Base-by-base conservation (phyloP, 2,888 invertebrate species). In the Cephalotes varians region DNA sequence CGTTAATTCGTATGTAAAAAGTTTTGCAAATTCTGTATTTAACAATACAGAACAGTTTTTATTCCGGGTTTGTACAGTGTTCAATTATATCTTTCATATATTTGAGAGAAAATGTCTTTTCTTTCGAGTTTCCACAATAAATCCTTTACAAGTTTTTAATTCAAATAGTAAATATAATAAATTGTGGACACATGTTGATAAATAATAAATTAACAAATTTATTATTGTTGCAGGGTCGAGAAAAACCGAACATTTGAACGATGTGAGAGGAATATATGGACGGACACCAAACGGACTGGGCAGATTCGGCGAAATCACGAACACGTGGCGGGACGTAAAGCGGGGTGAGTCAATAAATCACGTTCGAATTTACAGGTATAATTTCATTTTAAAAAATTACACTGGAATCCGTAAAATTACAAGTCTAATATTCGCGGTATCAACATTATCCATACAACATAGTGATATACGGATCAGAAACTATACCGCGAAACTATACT, bases 241-340 rank as follows among this genome's bases (percentile, higher is more conserved):
- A 86, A 84, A 86, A 84, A 79, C 73, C 77, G 81, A 74, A 73
- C 82, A 81, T 71, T 82, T 81, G 65, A 87, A 91, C 85, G 83
- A 93, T 92, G 91, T 92, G 91, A 93, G 84, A 86, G 86, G 84
- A 86, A 86, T 86, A 86, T 86, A 91, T 87, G 87, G 88, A 87
- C 81, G 87, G 87, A 87, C 84, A 90, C 85, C 88, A 85, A 88
- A 84, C 92, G 83, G 84, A 85, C 81, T 72, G 86, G 82, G 84
- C 85, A 93, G 85, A 91, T 83, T 91, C 88, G 90, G 90, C 93
- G 93, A 93, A 93, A 94, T 94, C 91, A 93, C 93, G 93, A 94
- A 92, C 90, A 93, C 93, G 92, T 94, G 94, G 94, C 90, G 92
- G 82, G 93, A 94, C 93, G 91, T 94, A 74, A 94, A 94, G 94